Evolutionary conservation across 2,888 invertebrate genomes (phyloP), one percentile per base, ranked within the genome.

Genomic region (Epirrhoe alternata): DNA sequence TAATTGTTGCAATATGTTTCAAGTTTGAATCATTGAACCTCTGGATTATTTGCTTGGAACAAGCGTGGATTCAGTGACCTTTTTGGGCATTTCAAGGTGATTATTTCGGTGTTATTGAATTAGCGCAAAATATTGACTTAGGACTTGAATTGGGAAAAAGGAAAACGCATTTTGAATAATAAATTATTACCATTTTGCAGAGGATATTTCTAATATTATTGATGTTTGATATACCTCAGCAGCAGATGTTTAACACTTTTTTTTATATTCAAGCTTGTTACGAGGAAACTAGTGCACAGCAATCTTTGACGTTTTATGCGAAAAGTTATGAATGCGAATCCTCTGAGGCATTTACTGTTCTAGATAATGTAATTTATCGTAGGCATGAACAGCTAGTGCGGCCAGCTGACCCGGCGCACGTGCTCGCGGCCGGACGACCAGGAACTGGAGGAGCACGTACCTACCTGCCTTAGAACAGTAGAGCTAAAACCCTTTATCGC

Each of bases 401-500:
- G 38, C 12, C 12, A 2, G 38, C 38, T 42, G 38, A 42, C 38
- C 38, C 38, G 38, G 10, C 38, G 10, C 38, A 12, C 38, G 38
- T 12, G 38, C 24, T 24, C 54, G 68, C 59, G 38, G 51, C 42
- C 56, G 51, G 47, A 31, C 5, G 7, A 45, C 53, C 47, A 64
- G 52, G 60, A 61, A 49, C 64, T 58, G 57, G 45, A 30, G 52
- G 16, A 64, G 16, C 61, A 66, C 60, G 64, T 61, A 53, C 54
- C 49, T n/a, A 52, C 31, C 61, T 35, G 64, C 45, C 35, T 8
- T 58, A 38, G 24, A 61, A 57, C 50, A 66, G 33, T 47, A 45
- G 54, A 59, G 31, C 49, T 49, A 50, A 54, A 61, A 54, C 56
- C 63, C 60, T 69, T 66, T 63, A 68, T 64, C 64, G 61, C 57